Evolutionary conservation across 1,140 invertebrate species (phyloP), one percentile per base, ranked within the genome.

Genomic region (Pentalonia nigronervosa): DNA sequence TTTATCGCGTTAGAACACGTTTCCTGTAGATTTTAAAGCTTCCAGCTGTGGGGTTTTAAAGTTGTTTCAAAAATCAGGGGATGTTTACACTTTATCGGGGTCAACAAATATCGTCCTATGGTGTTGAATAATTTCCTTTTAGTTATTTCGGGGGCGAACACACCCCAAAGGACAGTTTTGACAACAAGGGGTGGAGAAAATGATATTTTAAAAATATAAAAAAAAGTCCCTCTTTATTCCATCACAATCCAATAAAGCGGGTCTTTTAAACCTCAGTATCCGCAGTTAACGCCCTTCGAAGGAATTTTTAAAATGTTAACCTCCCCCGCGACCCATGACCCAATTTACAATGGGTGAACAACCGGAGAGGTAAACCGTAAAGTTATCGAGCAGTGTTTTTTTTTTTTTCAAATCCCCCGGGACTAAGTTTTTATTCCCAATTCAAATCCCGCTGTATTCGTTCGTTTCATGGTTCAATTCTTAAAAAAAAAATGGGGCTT

Each of bases 191-290:
- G 91, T 84, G 91, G 23, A 50, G 91, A 93, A 93, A 92, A 93
- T 93, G 81, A 93, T 93, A 93, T 93, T 93, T 92, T 93, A 93
- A 93, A 93, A 93, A 93, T 93, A 93, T 93, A 81, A 92, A 92
- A 92, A 92, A 81, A 91, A 41, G 48, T 56, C 81, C 91, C 91
- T 84, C 48, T 93, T 84, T 93, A 56, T 84, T 93, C 76, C 48
- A 53, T 92, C 90, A 41, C 81, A 93, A 93, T 84, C 91, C 91
- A 93, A 93, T 93, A 93, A 93, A 93, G 34, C 67, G 20, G 91
- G 76, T 93, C 76, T 93, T 93, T 84, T 84, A 93, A 93, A 93
- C 91, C 91, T 93, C 91, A 84, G 76, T 17, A 76, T 53, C 76
- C 81, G 81, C 91, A 53, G 76, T 84, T 84, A 93, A 93, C 91